phyloP scores from a whole-genome alignment of 2,797 vertebrate species.

The Notolepis coatsorum region DNA sequence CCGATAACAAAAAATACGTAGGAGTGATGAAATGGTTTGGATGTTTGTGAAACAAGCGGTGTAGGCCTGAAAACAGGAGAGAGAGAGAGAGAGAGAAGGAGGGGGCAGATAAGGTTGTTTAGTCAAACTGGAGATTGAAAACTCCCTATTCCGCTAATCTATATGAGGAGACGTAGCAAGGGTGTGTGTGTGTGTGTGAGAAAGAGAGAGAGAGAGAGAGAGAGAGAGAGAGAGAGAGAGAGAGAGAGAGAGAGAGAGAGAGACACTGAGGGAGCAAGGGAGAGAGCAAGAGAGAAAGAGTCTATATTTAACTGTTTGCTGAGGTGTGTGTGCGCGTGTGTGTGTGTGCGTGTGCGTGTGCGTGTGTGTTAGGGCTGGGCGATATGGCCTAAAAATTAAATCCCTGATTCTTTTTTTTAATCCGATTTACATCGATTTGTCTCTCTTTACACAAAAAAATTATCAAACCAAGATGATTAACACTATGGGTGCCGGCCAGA shows the following conservation, averaged over 20 bases:
- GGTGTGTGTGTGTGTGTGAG: slow-evolving; percentile 2
- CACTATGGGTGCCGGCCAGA: no score
- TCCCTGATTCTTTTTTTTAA: no score
- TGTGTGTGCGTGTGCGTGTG: background rate
- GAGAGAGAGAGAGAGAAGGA: background rate
- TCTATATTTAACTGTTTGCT: background rate
- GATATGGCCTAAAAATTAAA: no score
- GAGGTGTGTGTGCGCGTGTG: background rate
- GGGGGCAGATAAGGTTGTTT: background rate
- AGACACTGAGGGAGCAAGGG: no score
- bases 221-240: background rate
- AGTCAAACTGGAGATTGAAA: background rate
- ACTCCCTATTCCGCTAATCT: background rate
- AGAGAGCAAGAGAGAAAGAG: no score
- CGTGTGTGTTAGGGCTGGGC: no score
- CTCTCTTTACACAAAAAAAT: no score
- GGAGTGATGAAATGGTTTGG: background rate
- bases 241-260: no score
- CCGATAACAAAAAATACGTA: background rate
- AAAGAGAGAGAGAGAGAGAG: background rate
- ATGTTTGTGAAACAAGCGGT: background rate
- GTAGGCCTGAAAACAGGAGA: no score
- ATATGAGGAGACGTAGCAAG: background rate
- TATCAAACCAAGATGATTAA: no score
- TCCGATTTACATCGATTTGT: no score